phyloP scores from a whole-genome alignment of 2,797 vertebrate genomes.

The Xerus rutilus region DNA sequence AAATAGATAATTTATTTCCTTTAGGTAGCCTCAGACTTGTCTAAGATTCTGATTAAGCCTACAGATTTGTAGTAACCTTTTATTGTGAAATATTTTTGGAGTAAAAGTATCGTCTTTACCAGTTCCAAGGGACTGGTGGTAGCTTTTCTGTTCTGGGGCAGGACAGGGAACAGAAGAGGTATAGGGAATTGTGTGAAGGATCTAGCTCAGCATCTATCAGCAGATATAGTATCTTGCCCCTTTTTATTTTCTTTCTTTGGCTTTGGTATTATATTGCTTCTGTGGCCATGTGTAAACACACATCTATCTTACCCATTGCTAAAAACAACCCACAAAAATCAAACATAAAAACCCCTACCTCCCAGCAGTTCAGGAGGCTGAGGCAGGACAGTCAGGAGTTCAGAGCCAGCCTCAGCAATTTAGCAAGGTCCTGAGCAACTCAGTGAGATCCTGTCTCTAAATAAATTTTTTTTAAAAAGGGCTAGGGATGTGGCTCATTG shows the following conservation, averaged over 20 bases:
- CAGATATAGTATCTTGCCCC: neutral
- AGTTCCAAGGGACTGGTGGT: constrained; percentile 29
- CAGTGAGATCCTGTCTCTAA: no score
- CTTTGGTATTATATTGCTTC: neutral
- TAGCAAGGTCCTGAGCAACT: no score
- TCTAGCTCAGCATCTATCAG: neutral
- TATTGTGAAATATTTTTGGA: constrained; percentile 53
- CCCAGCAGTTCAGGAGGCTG: no score
- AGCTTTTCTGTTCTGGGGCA: constrained; percentile 22
- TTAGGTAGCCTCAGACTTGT: constrained; percentile 49
- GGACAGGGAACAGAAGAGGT: neutral
- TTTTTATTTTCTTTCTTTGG: constrained; percentile 5
- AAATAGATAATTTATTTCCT: constrained; percentile 69
- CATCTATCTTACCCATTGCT: neutral
- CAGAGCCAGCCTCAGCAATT: no score
- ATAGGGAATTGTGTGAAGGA: neutral
- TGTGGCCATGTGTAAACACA: neutral
- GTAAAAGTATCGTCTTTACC: neutral
- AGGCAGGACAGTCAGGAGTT: no score
- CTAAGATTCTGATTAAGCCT: constrained; percentile 34
- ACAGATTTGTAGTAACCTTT: constrained; percentile 37
- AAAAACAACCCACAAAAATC: no score
- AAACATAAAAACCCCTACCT: neutral
- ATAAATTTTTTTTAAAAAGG: no score
- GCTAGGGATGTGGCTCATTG: no score